Base-by-base conservation (phyloP, 2,113 vertebrate genomes). In the Ammodytes marinus region DNA sequence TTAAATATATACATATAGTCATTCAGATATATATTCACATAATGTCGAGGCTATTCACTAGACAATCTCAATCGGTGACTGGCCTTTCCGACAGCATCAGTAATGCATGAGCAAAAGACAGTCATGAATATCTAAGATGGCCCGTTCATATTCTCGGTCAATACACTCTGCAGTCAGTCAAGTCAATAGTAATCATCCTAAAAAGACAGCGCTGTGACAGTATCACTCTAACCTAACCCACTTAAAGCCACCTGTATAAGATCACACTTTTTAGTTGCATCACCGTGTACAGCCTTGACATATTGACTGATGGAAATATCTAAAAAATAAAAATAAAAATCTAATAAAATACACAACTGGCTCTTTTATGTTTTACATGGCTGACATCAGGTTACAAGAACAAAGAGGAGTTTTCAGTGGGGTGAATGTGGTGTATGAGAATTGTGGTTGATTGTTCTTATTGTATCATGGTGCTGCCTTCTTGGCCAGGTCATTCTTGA, bases 61-160 rank as follows among this genome's bases (percentile, higher is more conserved):
- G 83, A 40, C 69, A 60, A 40, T 72, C 64, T 78, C 63, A 59
- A n/a, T 79, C 54, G 14, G 49, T 79, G 63, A 71, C 61, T 77
- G 77, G 43, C 84, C 72, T 90, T 86, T 74, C 59, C 73, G 39
- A 58, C 52, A 74, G 60, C 75, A 72, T 79, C 68, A 76, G 77
- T 45, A 68, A 86, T 85, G 76, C 76, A 79, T 66, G 74, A 80
- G 78, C 0, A 4, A 69, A 63, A 45, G 52, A 13, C 0, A 8
- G 67, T 61, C 89, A 90, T 91, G 85, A 86, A 90, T 88, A 89
- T 75, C 82, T 39, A 13, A 79, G 39, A 78, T 39, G 42, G 69
- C 69, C 83, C 58, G 58, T 86, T 84, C 80, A 75, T 61, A 69
- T 71, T 83, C 76, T 79, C 79, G 64, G 69, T 84, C 81, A 80